A percentile compares a stretch with the other conserved stretches of the same genome.
These are phyloP conservation scores for Tanypteryx hageni DNA, from an alignment of 2,888 invertebrate species.

Conservation along the genomic window DNA sequence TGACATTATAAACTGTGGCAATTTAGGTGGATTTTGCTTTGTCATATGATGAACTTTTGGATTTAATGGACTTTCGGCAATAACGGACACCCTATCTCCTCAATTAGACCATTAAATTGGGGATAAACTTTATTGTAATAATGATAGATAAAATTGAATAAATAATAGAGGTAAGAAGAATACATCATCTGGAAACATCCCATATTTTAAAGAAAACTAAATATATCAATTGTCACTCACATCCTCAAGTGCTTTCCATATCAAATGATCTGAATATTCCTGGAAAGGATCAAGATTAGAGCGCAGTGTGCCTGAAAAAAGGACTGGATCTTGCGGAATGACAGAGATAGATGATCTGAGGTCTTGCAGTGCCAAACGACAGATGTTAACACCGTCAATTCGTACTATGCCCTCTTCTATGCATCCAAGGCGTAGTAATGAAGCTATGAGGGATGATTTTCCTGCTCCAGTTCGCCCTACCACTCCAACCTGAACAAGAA, in stretches of 20 bases:
- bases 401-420: slow-evolving; percentile 83
- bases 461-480: slow-evolving; percentile 92
- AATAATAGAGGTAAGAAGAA: too few species aligned
- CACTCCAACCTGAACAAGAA: slow-evolving; percentile 81
- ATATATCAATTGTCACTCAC: slow-evolving; percentile 75
- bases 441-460: slow-evolving; percentile 87
- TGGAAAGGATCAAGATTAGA: slow-evolving; percentile 94
- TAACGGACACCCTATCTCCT: too few species aligned
- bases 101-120: too few species aligned
- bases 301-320: slow-evolving; percentile 91
- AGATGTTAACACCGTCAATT: slow-evolving; percentile 88
- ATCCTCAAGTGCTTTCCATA: slow-evolving; percentile 92
- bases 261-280: slow-evolving; percentile 85
- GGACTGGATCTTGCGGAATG: slow-evolving; percentile 90
- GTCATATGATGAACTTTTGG: too few species aligned
- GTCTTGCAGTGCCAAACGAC: slow-evolving; percentile 84
- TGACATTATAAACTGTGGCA: too few species aligned
- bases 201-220: too few species aligned
- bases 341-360: slow-evolving; percentile 88
- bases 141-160: too few species aligned
- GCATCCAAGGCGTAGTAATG: slow-evolving; percentile 88
- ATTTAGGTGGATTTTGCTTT: too few species aligned
- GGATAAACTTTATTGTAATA: too few species aligned
- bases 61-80: too few species aligned
- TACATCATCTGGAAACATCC: too few species aligned